Conservation (phyloP, 1,140 invertebrate species). For the Euura lappo region DNA sequence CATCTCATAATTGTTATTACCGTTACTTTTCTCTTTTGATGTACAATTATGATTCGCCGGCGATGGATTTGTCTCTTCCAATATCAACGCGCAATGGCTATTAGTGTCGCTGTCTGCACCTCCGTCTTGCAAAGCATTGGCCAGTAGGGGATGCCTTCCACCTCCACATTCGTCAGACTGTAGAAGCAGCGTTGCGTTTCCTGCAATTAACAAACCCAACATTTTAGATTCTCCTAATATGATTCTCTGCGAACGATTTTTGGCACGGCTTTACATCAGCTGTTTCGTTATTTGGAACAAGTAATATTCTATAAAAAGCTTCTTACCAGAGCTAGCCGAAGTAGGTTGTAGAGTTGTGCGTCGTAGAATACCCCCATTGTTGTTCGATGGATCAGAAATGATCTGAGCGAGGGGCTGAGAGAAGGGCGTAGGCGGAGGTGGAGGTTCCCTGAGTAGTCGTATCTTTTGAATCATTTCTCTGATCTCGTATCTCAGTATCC, state of each 20-base stretch:
- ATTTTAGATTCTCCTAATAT: conserved; percentile 6
- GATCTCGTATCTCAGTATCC: conserved; percentile 85
- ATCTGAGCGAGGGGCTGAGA: conserved; percentile 47
- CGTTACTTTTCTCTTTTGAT: conserved; percentile 68
- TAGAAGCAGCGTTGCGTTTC: conserved; percentile 46
- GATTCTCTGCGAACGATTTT: not conserved
- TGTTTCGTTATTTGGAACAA: conserved; percentile 43
- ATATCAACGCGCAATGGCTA: conserved; percentile 67
- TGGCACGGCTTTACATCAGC: conserved; percentile 15
- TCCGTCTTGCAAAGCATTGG: conserved; percentile 60
- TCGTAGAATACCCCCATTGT: conserved; percentile 57
- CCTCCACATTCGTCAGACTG: conserved; percentile 49
- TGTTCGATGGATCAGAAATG: conserved; percentile 61
- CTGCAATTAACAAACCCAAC: conserved; percentile 31
- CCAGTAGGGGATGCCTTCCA: conserved; percentile 54
- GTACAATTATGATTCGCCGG: conserved; percentile 49
- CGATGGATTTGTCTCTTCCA: conserved; percentile 57
- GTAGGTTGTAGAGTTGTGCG: conserved; percentile 14
- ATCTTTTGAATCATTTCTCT: conserved; percentile 93
- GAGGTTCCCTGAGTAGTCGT: conserved; percentile 62
- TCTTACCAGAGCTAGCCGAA: conserved; percentile 4
- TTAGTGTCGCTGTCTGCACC: conserved; percentile 71
- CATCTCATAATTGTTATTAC: conserved; percentile 81
- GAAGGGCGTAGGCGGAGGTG: conserved; percentile 44
- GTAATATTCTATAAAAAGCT: conserved; percentile 27